Evolutionary conservation across 2,113 vertebrate genomes (phyloP), one percentile per base, ranked within the genome.

Genomic region (Tupaia tana): DNA sequence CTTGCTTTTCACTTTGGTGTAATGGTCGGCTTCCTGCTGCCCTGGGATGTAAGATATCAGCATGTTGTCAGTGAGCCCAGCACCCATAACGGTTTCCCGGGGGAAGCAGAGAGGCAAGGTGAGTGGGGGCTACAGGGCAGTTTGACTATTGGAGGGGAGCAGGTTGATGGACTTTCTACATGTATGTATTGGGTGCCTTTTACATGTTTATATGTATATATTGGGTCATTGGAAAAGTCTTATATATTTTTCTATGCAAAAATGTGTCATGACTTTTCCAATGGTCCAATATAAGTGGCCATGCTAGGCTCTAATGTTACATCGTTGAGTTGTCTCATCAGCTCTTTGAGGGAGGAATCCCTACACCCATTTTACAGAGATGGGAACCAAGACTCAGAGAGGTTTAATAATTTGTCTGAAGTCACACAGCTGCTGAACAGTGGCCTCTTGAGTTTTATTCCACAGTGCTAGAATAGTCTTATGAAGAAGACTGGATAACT

Each of bases 1-100:
- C 85, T 95, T 93, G 85, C 74, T 95, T 96, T 96, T 95, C 74
- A 67, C 52, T 94, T 95, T 58, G 75, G 31, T 86, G 31, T 96
- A 85, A 64, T 69, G 95, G 75, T 90, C 91, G 77, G 80, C 66
- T 97, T 90, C 80, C 83, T 85, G 29, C 75, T 77, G 74, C 56
- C 66, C 61, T 94, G 86, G 52, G 34, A 85, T 89, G 64, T 82
- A 34, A 93, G 79, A 91, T 16, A 78, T 86, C 59, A 90, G 63
- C 81, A 22, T 29, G 84, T 63, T 87, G 77, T 84, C 89, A 66
- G 9, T 86, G 70, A 14, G 69, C n/a, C 67, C 56, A 56, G 75
- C 24, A 73, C 67, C 71, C 84, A 69, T 34, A 83, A 73, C 20
- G 34, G 79, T 77, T 83, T 64, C 63, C 82, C 56, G 54, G 69